Conservation (phyloP, 2,797 vertebrate genomes). For the Gouania willdenowi region DNA sequence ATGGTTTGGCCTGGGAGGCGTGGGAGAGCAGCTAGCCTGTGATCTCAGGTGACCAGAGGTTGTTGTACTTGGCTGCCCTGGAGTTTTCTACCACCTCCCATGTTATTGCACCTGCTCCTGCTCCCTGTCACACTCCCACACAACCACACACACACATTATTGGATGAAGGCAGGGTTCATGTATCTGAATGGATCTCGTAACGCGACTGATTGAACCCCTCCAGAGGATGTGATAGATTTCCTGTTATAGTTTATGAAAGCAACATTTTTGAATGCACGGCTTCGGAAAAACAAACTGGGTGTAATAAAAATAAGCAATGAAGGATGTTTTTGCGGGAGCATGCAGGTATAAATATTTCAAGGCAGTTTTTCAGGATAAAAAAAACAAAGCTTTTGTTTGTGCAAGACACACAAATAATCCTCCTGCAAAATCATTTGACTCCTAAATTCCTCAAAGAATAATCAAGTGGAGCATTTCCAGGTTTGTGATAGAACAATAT, state of each 20-base stretch:
- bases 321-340: no score
- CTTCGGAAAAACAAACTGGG: slow-evolving; percentile 13
- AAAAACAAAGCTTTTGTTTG: slow-evolving; percentile 2
- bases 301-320: slow-evolving; percentile 6
- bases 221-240: slow-evolving; percentile 19
- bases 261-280: background rate
- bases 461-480: slow-evolving; percentile 11
- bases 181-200: background rate
- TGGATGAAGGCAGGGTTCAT: background rate
- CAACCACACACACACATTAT: slow-evolving; percentile 1
- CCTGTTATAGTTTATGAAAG: background rate
- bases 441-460: slow-evolving; percentile 23
- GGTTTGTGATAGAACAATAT: slow-evolving; percentile 24
- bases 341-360: no score
- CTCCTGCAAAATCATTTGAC: slow-evolving; percentile 3
- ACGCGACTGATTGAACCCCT: slow-evolving; percentile 17
- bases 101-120: slow-evolving; percentile 70
- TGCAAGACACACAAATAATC: no score
- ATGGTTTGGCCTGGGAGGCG: slow-evolving; percentile 37
- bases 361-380: no score
- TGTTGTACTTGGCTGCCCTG: slow-evolving; percentile 56
- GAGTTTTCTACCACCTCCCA: slow-evolving; percentile 36
- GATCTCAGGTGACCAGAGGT: slow-evolving; percentile 57
- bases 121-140: slow-evolving; percentile 35
- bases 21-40: slow-evolving; percentile 45